These are phyloP conservation scores for Entomyzon cyanotis DNA, from an alignment of 2,113 vertebrate species.

Conservation along the genomic window DNA sequence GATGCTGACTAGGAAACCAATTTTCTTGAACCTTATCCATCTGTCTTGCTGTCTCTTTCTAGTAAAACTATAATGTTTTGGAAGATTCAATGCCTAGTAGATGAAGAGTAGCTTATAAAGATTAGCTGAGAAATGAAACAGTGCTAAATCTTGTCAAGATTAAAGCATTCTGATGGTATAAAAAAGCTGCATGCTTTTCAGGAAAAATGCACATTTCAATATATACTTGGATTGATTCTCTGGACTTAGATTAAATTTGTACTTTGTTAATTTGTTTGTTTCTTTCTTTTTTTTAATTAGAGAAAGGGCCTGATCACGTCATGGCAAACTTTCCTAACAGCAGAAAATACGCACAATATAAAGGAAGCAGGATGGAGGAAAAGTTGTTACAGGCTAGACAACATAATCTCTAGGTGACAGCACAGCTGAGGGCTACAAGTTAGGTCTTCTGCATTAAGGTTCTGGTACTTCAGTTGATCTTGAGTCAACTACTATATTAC, in stretches of 20 bases:
- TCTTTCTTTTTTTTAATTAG: neutral
- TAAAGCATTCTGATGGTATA: neutral
- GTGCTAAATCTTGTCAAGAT: neutral
- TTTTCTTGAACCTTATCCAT: neutral
- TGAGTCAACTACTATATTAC: neutral
- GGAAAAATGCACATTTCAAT: neutral
- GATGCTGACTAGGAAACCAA: constrained; percentile 13
- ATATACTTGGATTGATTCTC: neutral
- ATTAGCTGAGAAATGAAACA: constrained; percentile 8
- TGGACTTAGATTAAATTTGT: neutral
- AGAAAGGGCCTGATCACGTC: constrained; percentile 6
- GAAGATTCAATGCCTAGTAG: neutral
- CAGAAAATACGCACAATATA: neutral
- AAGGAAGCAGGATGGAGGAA: neutral
- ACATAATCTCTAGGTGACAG: neutral
- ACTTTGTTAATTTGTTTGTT: constrained; percentile 32
- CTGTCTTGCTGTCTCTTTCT: neutral
- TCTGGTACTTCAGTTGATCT: neutral
- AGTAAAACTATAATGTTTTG: constrained; percentile 31
- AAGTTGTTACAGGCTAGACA: neutral
- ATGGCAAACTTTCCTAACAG: constrained; percentile 5
- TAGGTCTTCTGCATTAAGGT: neutral
- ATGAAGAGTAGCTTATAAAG: neutral
- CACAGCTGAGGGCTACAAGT: neutral
- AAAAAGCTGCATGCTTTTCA: neutral